Conservation (phyloP, 2,888 invertebrate genomes). For the Matsumyia berberina region DNA sequence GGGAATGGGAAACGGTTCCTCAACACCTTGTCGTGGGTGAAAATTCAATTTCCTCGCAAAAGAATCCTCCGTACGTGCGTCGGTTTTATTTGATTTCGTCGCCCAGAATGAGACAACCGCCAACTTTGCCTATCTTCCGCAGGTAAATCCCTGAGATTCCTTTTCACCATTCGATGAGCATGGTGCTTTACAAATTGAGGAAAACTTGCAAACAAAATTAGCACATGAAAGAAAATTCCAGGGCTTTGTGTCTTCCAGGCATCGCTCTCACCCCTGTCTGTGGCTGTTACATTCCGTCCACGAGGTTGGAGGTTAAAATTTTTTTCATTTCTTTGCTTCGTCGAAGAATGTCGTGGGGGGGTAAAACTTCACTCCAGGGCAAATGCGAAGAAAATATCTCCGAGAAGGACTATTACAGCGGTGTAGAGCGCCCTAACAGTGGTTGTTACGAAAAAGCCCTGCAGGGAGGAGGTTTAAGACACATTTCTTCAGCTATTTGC, state of each 20-base stretch:
- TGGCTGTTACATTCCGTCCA: conserved; percentile 4
- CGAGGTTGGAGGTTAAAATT: conserved; percentile 11
- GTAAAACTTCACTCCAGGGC: conserved; percentile 30
- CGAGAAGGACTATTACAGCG: conserved; percentile 43
- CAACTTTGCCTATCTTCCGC: conserved; percentile 38
- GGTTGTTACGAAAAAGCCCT: conserved; percentile 42
- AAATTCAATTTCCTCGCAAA: conserved; percentile 62
- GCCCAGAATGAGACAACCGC: conserved; percentile 27
- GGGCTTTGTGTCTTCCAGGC: conserved; percentile 32
- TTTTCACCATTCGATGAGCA: conserved; percentile 48
- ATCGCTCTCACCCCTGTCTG: background rate
- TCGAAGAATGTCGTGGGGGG: conserved; percentile 24
- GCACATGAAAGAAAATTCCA: conserved; percentile 61
- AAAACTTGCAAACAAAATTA: conserved; percentile 66
- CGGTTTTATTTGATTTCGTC: conserved; percentile 57
- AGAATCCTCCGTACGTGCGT: conserved; percentile 18
- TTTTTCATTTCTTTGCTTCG: conserved; percentile 1
- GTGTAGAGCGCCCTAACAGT: conserved; percentile 13
- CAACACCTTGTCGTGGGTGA: background rate
- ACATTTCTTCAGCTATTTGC: conserved; percentile 63
- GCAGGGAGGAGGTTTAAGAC: conserved; percentile 31
- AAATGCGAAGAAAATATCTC: conserved; percentile 28
- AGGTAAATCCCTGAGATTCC: conserved; percentile 62
- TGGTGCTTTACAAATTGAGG: conserved; percentile 50
- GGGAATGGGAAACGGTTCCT: no score